Conservation (phyloP, 1,140 invertebrate species). For the Drosophila prosaltans region DNA sequence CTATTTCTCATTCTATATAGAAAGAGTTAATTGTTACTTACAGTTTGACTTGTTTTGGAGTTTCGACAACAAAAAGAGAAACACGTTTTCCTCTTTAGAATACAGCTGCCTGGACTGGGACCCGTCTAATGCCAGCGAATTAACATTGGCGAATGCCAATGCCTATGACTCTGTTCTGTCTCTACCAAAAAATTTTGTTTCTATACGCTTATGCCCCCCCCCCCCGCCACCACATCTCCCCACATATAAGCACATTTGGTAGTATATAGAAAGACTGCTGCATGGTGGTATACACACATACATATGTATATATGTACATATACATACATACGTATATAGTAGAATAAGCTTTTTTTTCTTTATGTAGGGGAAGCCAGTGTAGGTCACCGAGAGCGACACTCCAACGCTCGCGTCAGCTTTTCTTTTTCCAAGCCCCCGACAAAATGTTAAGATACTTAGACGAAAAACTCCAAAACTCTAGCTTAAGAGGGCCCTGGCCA, state of each 20-base stretch:
- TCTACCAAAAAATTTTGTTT: conserved; percentile 50
- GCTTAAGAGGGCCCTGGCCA: background rate
- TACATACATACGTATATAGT: background rate
- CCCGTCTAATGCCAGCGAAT: conserved; percentile 73
- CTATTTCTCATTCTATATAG: background rate
- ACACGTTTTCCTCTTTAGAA: conserved; percentile 3
- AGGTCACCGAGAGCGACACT: conserved; percentile 63
- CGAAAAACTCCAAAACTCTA: conserved; percentile 16
- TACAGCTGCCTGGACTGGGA: conserved; percentile 25
- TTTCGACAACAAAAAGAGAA: conserved; percentile 8
- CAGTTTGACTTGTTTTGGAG: background rate
- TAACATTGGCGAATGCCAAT: conserved; percentile 74
- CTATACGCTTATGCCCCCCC: conserved; percentile 38
- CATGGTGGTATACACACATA: conserved; percentile 27
- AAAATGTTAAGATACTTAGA: conserved; percentile 39
- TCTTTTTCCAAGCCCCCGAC: conserved; percentile 24
- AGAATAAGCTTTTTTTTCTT: background rate
- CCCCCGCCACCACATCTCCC: too few relatives aligned
- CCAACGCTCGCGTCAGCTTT: conserved; percentile 15
- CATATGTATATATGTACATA: conserved; percentile 31
- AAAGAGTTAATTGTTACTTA: conserved; percentile 20
- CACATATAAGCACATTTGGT: conserved; percentile 10
- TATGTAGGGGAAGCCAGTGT: conserved; percentile 57
- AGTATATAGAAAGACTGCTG: conserved; percentile 46
- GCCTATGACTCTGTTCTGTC: conserved; percentile 47